A percentile compares a stretch with the other conserved stretches of the same genome.
Evolutionary conservation across 2,888 invertebrate genomes (phyloP).

Genomic region (Rhabditophanes sp.): DNA sequence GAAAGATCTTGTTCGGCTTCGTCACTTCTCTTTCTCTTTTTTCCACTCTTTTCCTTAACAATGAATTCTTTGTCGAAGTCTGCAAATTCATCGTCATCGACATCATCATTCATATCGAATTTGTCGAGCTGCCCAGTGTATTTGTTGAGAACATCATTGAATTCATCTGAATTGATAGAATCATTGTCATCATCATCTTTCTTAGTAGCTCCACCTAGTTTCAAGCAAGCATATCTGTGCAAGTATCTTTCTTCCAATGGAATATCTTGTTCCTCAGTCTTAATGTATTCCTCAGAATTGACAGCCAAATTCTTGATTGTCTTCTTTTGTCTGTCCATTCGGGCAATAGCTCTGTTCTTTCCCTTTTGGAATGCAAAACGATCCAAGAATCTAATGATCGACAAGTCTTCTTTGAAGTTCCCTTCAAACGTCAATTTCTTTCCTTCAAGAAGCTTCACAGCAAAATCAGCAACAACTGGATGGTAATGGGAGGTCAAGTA

Average conservation of each 20-base stretch:
- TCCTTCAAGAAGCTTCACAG: conserved; percentile 54
- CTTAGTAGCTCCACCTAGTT: conserved; percentile 10
- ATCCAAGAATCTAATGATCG: conserved; percentile 73
- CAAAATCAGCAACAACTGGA: conserved; percentile 76
- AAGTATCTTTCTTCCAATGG: conserved; percentile 78
- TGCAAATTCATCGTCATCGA: conserved; percentile 47
- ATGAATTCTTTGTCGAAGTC: conserved; percentile 15
- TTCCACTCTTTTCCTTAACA: too few species aligned
- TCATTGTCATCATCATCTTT: conserved; percentile 53
- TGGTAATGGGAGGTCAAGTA: conserved; percentile 64
- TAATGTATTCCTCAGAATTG: conserved; percentile 26
- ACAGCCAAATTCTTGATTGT: not conserved
- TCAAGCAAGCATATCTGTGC: conserved; percentile 49
- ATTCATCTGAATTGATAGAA: conserved; percentile 64
- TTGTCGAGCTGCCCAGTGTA: conserved; percentile 22
- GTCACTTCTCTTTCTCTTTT: too few species aligned
- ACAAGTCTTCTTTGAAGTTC: too few species aligned
- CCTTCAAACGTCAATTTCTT: conserved; percentile 2
- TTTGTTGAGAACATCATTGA: conserved; percentile 39
- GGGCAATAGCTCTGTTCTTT: conserved; percentile 38
- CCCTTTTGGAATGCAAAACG: conserved; percentile 83
- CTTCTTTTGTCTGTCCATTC: conserved; percentile 2
- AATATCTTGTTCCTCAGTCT: conserved; percentile 49
- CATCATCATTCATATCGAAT: conserved; percentile 21
- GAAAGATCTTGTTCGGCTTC: conserved; percentile 48